Conservation (phyloP, 1,140 invertebrate species). For the Pygmarrhopalites habei region DNA sequence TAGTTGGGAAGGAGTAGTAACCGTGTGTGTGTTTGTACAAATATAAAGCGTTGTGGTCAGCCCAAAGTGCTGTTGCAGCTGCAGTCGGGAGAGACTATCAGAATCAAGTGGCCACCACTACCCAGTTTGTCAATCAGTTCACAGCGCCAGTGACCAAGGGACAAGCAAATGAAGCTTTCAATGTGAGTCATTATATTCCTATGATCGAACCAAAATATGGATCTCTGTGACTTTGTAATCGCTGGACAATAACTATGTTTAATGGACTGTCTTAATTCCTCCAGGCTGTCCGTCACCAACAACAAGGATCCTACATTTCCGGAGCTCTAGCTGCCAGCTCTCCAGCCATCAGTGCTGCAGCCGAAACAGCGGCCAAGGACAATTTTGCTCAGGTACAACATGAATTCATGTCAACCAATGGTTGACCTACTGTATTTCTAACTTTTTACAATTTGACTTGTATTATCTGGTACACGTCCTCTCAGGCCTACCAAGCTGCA, state of each 20-base stretch:
- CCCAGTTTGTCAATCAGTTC: constrained; percentile 33
- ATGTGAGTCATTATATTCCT: constrained; percentile 17
- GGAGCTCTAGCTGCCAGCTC: constrained; percentile 16
- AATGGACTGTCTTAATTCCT: too few species aligned
- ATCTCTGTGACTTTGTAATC: neutral
- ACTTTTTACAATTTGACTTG: too few species aligned
- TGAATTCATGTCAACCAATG: too few species aligned
- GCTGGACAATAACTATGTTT: too few species aligned
- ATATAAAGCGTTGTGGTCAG: constrained; percentile 27
- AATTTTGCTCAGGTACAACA: constrained; percentile 36
- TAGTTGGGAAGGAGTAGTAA: neutral
- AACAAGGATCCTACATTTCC: constrained; percentile 24
- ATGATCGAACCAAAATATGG: neutral
- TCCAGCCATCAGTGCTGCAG: constrained; percentile 22
- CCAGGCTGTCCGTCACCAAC: constrained; percentile 18
- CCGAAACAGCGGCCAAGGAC: constrained; percentile 23
- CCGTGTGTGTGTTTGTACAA: neutral
- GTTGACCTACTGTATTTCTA: too few species aligned
- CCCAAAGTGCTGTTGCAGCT: constrained; percentile 27
- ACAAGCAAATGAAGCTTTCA: constrained; percentile 30
- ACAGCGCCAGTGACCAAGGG: constrained; percentile 35
- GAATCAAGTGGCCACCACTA: constrained; percentile 34
- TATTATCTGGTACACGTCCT: too few species aligned
- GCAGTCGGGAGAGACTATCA: constrained; percentile 33
- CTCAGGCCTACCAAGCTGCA: constrained; percentile 32